Percentiles rank a stretch among this genome's conserved stretches.
Evolutionary conservation across 2,113 vertebrate genomes (phyloP).

Genomic region (Tupaia tana): DNA sequence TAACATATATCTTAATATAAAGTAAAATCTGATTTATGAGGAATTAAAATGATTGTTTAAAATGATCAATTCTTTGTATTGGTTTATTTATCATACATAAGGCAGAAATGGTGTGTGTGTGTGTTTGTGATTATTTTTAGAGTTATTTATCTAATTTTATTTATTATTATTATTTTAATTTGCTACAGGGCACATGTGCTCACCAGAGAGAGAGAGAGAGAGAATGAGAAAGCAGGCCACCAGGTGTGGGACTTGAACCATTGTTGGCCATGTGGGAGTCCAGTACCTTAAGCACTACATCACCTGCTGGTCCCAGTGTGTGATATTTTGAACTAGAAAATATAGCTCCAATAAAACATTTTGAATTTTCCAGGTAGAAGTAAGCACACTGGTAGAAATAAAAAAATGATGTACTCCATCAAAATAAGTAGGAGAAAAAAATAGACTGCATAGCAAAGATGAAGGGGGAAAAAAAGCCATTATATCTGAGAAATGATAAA

Average conservation of each 20-base stretch:
- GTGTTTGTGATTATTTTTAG: not conserved
- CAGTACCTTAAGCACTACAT: no score
- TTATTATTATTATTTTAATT: no score
- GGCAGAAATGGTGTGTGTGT: not conserved
- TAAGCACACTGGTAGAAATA: conserved; percentile 18
- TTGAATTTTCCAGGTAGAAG: conserved; percentile 23
- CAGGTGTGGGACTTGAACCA: no score
- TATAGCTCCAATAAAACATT: not conserved
- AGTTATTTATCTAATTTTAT: no score
- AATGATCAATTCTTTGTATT: no score
- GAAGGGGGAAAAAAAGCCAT: not conserved
- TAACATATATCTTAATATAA: conserved; percentile 22
- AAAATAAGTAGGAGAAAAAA: conserved; percentile 21
- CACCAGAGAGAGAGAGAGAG: no score
- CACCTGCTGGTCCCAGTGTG: no score
- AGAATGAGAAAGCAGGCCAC: no score
- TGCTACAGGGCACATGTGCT: no score
- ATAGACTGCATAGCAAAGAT: not conserved
- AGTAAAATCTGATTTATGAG: conserved; percentile 29
- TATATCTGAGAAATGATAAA: not conserved
- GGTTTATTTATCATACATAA: not conserved
- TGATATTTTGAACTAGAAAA: conserved; percentile 40
- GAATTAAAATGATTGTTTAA: not conserved
- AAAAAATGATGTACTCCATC: not conserved
- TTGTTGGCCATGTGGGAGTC: no score